phyloP scores from a whole-genome alignment of 2,113 vertebrate genomes.

The Pithys albifrons region DNA sequence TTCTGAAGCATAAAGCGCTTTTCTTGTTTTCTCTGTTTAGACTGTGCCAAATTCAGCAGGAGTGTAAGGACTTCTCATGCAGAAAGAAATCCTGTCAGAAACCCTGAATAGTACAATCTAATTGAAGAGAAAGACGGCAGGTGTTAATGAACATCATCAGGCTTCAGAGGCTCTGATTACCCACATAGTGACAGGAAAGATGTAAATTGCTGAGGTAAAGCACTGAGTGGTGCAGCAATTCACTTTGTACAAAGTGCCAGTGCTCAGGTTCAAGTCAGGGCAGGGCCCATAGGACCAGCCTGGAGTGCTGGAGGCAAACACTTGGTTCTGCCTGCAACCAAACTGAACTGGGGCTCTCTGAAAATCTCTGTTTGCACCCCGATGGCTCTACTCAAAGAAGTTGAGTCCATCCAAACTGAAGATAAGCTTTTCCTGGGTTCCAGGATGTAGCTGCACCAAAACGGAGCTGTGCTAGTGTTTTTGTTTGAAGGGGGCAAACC shows the following conservation, averaged over 20 bases:
- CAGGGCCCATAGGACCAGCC: neutral
- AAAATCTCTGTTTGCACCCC: neutral
- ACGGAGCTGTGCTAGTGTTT: rapidly evolving
- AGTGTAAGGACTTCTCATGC: neutral
- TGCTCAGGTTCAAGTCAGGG: neutral
- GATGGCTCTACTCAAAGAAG: neutral
- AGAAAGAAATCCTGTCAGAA: conserved; percentile 1
- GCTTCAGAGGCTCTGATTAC: neutral
- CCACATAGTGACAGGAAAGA: neutral
- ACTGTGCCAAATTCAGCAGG: neutral
- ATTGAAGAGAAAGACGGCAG: neutral
- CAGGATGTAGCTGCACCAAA: neutral
- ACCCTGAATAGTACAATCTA: neutral
- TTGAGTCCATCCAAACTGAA: neutral
- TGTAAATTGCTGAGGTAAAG: neutral
- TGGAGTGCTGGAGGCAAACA: neutral
- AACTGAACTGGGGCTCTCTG: neutral
- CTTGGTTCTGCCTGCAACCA: neutral
- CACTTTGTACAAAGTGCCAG: neutral
- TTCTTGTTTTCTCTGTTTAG: neutral
- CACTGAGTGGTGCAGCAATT: neutral
- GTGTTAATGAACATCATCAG: neutral
- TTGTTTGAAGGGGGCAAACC: neutral
- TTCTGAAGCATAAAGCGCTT: neutral
- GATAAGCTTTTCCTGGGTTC: neutral